Percentiles rank a stretch among this genome's conserved stretches.
Conservation (phyloP, 92 coral and sea anemone genomes). For the Porites evermanni region DNA sequence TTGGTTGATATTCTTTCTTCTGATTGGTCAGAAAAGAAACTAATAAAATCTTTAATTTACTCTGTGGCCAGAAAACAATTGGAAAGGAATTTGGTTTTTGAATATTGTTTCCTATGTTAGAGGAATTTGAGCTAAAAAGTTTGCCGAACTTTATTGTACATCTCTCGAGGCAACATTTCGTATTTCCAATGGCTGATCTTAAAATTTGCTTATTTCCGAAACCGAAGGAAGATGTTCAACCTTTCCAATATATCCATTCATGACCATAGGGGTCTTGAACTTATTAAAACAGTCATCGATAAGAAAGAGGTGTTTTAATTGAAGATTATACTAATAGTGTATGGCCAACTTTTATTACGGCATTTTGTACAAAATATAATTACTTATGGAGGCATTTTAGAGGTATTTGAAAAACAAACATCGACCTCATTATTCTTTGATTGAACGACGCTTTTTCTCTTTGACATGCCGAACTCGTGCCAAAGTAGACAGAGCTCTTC, state of each 20-base stretch:
- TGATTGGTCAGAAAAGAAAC: slow-evolving; percentile 76
- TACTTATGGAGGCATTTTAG: slow-evolving; percentile 54
- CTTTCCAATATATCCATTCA: not conserved
- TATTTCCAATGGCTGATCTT: slow-evolving; percentile 12
- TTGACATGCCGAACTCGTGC: slow-evolving; percentile 83
- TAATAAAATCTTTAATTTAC: slow-evolving; percentile 86
- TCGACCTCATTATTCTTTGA: slow-evolving; percentile 51
- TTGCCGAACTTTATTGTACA: slow-evolving; percentile 18
- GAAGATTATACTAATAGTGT: slow-evolving; percentile 12
- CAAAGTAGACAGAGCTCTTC: slow-evolving; percentile 12
- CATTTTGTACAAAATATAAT: slow-evolving; percentile 42
- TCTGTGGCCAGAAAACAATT: slow-evolving; percentile 74
- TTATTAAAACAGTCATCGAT: slow-evolving; percentile 39
- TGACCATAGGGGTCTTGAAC: slow-evolving; percentile 13
- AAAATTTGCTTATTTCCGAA: not conserved
- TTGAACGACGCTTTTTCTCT: slow-evolving; percentile 62
- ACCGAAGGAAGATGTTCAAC: not conserved
- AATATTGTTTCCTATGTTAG: slow-evolving; percentile 53
- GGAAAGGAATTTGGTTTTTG: slow-evolving; percentile 43
- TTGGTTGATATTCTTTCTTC: slow-evolving; percentile 45
- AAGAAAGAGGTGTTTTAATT: slow-evolving; percentile 29
- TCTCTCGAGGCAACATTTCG: not conserved
- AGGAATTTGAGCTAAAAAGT: slow-evolving; percentile 24
- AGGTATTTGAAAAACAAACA: slow-evolving; percentile 76
- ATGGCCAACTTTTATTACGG: slow-evolving; percentile 45